Evolutionary conservation across 2,113 vertebrate genomes (phyloP), one percentile per base, ranked within the genome.

Genomic region (Carassius carassius): DNA sequence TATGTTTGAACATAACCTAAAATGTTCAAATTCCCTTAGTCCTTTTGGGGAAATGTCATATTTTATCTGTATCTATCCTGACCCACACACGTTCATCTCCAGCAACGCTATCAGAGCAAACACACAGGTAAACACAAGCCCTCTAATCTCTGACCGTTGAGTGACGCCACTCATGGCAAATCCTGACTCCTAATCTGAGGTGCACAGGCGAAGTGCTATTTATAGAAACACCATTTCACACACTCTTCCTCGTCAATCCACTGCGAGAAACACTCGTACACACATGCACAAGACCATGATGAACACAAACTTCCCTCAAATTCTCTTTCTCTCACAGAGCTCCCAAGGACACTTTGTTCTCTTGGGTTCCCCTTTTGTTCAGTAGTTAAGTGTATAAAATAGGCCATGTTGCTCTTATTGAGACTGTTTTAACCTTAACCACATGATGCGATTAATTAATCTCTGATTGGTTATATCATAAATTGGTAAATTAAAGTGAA

Each of bases 111-210:
- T 62, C 60, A 56, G 69, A 51, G 62, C 62, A 74, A 69, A 44
- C 83, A 78, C 70, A 70, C 77, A 84, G 76, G 72, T 70, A 82
- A 51, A 72, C 84, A 80, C 65, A 73, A 73, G 54, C 60, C 5
- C 12, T 58, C 67, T 83, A 89, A 87, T 87, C 85, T 89, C 80
- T 72, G 72, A 85, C 23, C 60, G 83, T 60, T 67, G 69, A 54
- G 76, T 85, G 75, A 87, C 81, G 70, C 62, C 76, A 78, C 35
- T 80, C 77, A 67, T 32, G 84, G 78, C 70, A 87, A 89, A 89
- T 85, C 86, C 86, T 51, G 67, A 62, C 79, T 87, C 83, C 60
- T 87, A 89, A 89, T 89, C 88, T 87, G 78, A 84, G 82, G 86
- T 73, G 70, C 85, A 76, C 81, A 85, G 81, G 60, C 12, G 62